A percentile compares a stretch with the other conserved stretches of the same genome.
phyloP scores from a whole-genome alignment of 1,140 invertebrate species.

The Anadara kagoshimensis region DNA sequence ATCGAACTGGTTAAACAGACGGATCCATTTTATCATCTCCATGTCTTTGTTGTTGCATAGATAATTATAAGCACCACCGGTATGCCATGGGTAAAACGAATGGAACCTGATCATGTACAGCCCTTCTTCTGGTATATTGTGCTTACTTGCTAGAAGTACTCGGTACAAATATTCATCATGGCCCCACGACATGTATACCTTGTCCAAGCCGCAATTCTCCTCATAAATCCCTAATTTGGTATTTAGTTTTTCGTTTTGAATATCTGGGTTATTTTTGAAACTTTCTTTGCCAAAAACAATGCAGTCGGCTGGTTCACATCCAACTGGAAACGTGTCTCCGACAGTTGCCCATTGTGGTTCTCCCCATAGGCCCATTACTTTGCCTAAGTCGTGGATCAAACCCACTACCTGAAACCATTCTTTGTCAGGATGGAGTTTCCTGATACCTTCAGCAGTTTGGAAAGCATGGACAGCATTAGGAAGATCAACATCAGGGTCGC shows the following conservation, averaged over 20 bases:
- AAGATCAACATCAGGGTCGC: conserved; percentile 92
- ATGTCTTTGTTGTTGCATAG: conserved; percentile 85
- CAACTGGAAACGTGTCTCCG: conserved; percentile 96
- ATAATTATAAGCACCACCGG: conserved; percentile 86
- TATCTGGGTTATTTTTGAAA: conserved; percentile 87
- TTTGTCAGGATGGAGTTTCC: conserved; percentile 85
- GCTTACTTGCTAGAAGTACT: conserved; percentile 83
- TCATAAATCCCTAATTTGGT: conserved; percentile 94
- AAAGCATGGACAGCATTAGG: conserved; percentile 97
- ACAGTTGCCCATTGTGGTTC: conserved; percentile 95
- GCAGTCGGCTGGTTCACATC: conserved; percentile 87
- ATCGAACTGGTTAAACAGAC: conserved; percentile 95
- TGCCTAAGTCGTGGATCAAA: conserved; percentile 94
- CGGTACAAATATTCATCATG: conserved; percentile 82
- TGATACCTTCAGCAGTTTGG: conserved; percentile 95
- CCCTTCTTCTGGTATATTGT: conserved; percentile 86
- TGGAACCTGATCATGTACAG: conserved; percentile 87
- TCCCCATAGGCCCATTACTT: conserved; percentile 92
- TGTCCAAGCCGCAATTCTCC: conserved; percentile 90
- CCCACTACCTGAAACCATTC: conserved; percentile 97
- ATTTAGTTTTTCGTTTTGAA: conserved; percentile 79
- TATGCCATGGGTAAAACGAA: conserved; percentile 94
- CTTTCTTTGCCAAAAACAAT: conserved; percentile 92
- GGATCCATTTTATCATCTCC: conserved; percentile 86
- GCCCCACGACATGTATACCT: conserved; percentile 95